Evolutionary conservation across 2,888 invertebrate species (phyloP), one percentile per base, ranked within the genome.

Genomic region (Drosophila nigritarsus): DNA sequence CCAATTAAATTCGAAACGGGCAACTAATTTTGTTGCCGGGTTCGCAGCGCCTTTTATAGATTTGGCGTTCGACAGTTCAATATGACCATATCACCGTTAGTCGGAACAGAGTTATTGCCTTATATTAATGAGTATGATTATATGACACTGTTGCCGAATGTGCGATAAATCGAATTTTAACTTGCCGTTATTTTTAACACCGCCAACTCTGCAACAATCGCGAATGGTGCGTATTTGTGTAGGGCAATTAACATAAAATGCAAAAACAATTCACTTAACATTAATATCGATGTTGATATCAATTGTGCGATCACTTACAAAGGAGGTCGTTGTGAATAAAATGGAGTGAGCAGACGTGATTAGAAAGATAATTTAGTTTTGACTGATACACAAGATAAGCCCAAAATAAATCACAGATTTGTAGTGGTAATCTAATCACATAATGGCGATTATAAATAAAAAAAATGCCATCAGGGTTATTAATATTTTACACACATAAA

Each of bases 11-110:
- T 66, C 58, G 66, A 74, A 78, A 87, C 86, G 82, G 83, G 67
- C 76, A 87, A 91, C 91, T 91, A 82, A 80, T 79, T 90, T 80
- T 69, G 65, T 65, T 62, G 63, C 54, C 24, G 54, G 29, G 45
- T 40, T 48, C 13, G 49, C 69, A 65, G 49, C 77, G 67, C 38
- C 87, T 91, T 91, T 89, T 91, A 91, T 91, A 91, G 91, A 89
- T 76, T 91, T 73, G 45, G 30, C 60, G 60, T 42, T 90, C 82
- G 66, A 62, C 63, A 63, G 50, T 60, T 30, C 61, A 51, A 38
- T 60, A 36, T n/a, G 48, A 30, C 34, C 67, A 30, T 82, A 82
- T 81, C 82, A 58, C 34, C 9, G 27, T 60, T 58, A 32, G 42
- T 40, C 55, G 59, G 60, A 50, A 34, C 40, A 65, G 54, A 51